These are phyloP conservation scores for Brachypterus glaber DNA, from an alignment of 2,888 invertebrate genomes.

Conservation along the genomic window DNA sequence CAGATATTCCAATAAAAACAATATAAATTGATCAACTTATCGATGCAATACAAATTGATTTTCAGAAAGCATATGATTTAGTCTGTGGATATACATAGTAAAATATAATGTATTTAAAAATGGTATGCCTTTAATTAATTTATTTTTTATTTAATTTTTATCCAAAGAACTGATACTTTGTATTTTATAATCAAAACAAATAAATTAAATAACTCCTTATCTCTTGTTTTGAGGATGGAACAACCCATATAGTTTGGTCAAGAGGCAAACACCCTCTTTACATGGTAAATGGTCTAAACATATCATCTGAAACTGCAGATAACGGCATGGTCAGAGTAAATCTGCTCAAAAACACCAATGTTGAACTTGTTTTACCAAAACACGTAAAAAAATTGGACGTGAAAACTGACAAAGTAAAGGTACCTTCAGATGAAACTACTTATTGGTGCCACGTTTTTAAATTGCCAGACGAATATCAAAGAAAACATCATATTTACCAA, in stretches of 20 bases:
- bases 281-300: slow-evolving; percentile 54
- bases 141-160: no score
- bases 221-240: slow-evolving; percentile 60
- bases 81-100: no score
- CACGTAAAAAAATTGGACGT: slow-evolving; percentile 52
- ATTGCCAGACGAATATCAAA: slow-evolving; percentile 59
- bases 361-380: slow-evolving; percentile 36
- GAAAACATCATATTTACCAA: slow-evolving; percentile 73
- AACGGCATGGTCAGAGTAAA: slow-evolving; percentile 73
- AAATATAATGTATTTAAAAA: neutral
- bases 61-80: no score
- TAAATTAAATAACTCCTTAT: slow-evolving; percentile 5
- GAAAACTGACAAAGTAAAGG: slow-evolving; percentile 53
- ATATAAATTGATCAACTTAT: no score
- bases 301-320: slow-evolving; percentile 46
- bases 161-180: neutral
- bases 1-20: no score
- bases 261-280: slow-evolving; percentile 66
- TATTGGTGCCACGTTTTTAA: slow-evolving; percentile 92
- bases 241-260: slow-evolving; percentile 81
- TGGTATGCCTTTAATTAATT: no score
- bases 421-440: slow-evolving; percentile 83
- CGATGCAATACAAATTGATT: no score
- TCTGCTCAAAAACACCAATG: slow-evolving; percentile 46
- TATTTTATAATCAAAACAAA: slow-evolving; percentile 4